Evolutionary conservation across 2,113 vertebrate species (phyloP), one percentile per base, ranked within the genome.

Genomic region (Cheilinus undulatus): DNA sequence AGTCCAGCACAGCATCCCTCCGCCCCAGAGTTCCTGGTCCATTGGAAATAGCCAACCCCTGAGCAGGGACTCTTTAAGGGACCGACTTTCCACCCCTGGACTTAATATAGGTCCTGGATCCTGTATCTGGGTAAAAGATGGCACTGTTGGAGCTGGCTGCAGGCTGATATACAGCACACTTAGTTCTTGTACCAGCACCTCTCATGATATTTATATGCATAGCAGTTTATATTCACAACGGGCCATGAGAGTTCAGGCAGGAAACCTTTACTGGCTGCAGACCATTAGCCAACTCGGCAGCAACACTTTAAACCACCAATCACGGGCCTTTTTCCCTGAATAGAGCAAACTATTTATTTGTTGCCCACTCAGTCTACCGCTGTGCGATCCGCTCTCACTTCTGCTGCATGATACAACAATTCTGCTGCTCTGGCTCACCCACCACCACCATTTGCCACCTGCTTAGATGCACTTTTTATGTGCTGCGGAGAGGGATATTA

Each of bases 381-480:
- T 42, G 53, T 28, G 50, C 42, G 12, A 58, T 61, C 40, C 5
- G 43, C 52, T 69, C 64, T 53, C 14, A 8, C 40, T 40, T 68
- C 67, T 68, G 2, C 64, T 49, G 54, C 78, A 42, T 67, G 73
- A 72, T 53, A 53, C 52, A 13, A 75, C 69, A 64, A 49, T 53
- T 54, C 48, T 57, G 63, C 74, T 56, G 70, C 64, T 69, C 12
- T 24, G 57, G 27, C 72, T 87, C 76, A 62, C 49, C 65, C 49
- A 26, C 49, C 64, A 26, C 12, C 43, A 2, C 46, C 78, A 76
- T 70, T 59, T 70, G 61, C 51, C 82, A 27, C 38, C 50, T 75
- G 75, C 73, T 75, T 42, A 48, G 42, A 78, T 69, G 40, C 65
- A 49, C 68, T 73, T 78, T 45, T 86, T 50, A 73, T 59, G 58